Conservation (phyloP, 2,113 vertebrate species). For the Alligator mississippiensis region DNA sequence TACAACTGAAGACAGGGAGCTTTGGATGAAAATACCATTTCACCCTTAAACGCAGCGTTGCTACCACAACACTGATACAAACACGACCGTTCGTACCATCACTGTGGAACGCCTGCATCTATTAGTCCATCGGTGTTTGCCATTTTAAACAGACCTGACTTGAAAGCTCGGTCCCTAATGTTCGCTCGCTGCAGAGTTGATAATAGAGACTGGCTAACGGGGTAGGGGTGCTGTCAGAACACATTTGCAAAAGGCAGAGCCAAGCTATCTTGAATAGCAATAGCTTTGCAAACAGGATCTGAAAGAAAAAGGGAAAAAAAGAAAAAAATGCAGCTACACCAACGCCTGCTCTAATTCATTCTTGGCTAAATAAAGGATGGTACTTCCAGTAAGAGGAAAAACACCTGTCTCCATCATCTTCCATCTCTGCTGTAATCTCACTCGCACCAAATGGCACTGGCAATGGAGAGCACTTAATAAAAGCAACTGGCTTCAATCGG, state of each 20-base stretch:
- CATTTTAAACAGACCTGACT: slow-evolving; percentile 48
- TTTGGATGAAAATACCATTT: slow-evolving; percentile 37
- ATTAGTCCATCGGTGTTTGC: slow-evolving; percentile 47
- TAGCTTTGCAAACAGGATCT: slow-evolving; percentile 14
- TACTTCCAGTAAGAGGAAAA: slow-evolving; percentile 38
- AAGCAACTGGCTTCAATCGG: not conserved
- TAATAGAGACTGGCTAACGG: not conserved
- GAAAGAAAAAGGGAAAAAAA: not conserved
- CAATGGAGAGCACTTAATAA: not conserved
- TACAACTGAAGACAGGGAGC: slow-evolving; percentile 42
- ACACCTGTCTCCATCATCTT: slow-evolving; percentile 18
- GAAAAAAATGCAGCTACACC: not conserved
- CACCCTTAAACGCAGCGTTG: slow-evolving; percentile 32
- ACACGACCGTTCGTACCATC: slow-evolving; percentile 57
- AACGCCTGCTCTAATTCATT: not conserved
- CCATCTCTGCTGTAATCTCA: slow-evolving; percentile 3
- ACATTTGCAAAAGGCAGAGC: not conserved
- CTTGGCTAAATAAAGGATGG: not conserved
- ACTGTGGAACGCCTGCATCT: slow-evolving; percentile 51
- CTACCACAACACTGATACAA: slow-evolving; percentile 70
- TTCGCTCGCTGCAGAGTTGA: not conserved
- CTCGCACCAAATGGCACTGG: not conserved
- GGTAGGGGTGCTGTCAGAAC: slow-evolving; percentile 41
- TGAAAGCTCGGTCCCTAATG: slow-evolving; percentile 22
- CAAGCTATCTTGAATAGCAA: slow-evolving; percentile 60